Percentiles rank a stretch among this genome's conserved stretches.
These are phyloP conservation scores for Dryoscopus gambensis DNA, from an alignment of 2,113 vertebrate species.

Conservation along the genomic window DNA sequence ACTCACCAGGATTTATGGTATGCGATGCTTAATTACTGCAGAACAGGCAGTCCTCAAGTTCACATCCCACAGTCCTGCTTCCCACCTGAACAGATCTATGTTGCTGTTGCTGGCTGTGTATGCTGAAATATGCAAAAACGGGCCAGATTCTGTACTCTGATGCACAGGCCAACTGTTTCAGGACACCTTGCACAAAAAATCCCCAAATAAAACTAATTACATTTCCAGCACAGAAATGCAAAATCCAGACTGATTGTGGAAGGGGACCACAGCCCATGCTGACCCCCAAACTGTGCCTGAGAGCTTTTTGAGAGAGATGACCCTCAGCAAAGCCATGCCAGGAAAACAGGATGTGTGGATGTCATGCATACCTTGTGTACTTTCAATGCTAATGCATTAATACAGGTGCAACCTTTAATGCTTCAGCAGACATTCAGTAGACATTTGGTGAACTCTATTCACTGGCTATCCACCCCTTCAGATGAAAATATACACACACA, in stretches of 20 bases:
- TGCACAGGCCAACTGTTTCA: background rate
- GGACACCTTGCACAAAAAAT: background rate
- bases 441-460: background rate
- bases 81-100: background rate
- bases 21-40: background rate
- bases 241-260: background rate
- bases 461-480: background rate
- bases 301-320: background rate
- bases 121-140: background rate
- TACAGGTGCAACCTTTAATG: background rate
- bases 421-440: background rate
- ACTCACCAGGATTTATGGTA: background rate
- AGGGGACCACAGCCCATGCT: background rate
- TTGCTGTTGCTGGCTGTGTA: background rate
- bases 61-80: background rate
- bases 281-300: background rate
- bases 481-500: background rate
- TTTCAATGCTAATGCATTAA: background rate
- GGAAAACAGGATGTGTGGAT: background rate
- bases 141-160: background rate
- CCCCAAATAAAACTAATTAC: rapidly evolving
- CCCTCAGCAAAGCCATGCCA: background rate
- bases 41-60: background rate
- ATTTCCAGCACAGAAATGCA: background rate
- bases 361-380: background rate